Conservation (phyloP, 1,140 invertebrate species). For the Ceratosolen solmsi region DNA sequence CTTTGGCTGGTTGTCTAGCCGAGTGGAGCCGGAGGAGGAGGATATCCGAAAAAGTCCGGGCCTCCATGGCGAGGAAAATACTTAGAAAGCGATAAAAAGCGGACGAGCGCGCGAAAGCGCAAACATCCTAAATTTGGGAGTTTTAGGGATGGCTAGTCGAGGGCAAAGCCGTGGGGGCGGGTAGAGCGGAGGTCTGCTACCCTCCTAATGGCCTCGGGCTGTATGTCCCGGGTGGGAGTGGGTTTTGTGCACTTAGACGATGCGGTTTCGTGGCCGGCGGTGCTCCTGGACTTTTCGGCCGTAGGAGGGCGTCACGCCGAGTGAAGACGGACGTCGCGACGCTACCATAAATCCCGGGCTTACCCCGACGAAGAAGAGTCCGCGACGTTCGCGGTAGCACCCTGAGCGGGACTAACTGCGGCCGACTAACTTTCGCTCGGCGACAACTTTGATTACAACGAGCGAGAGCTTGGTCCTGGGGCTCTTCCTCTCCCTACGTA, state of each 20-base stretch:
- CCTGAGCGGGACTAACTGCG: constrained; percentile 59
- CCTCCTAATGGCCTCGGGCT: constrained; percentile 41
- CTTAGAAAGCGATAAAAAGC: constrained; percentile 51
- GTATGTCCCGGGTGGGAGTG: not conserved
- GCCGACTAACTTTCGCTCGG: constrained; percentile 66
- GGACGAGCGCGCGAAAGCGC: constrained; percentile 31
- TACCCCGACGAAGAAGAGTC: constrained; percentile 47
- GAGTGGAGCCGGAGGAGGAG: not conserved
- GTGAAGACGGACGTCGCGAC: constrained; percentile 75
- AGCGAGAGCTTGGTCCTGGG: not conserved
- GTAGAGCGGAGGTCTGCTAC: not conserved
- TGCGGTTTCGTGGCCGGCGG: constrained; percentile 49
- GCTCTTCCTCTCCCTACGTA: not conserved
- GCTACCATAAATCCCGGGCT: constrained; percentile 70
- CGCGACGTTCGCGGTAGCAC: constrained; percentile 52
- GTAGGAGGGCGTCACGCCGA: constrained; percentile 69
- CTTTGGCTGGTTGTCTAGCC: not conserved
- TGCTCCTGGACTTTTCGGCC: constrained; percentile 34
- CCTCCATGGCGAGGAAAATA: constrained; percentile 35
- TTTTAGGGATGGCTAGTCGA: constrained; percentile 26
- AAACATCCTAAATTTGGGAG: constrained; percentile 52
- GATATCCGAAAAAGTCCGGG: not conserved
- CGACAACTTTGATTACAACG: constrained; percentile 52
- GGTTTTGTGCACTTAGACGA: constrained; percentile 49
- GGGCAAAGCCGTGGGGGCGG: not conserved